Conservation (phyloP, 2,797 vertebrate genomes). For the Paramormyrops hopkinsi region DNA sequence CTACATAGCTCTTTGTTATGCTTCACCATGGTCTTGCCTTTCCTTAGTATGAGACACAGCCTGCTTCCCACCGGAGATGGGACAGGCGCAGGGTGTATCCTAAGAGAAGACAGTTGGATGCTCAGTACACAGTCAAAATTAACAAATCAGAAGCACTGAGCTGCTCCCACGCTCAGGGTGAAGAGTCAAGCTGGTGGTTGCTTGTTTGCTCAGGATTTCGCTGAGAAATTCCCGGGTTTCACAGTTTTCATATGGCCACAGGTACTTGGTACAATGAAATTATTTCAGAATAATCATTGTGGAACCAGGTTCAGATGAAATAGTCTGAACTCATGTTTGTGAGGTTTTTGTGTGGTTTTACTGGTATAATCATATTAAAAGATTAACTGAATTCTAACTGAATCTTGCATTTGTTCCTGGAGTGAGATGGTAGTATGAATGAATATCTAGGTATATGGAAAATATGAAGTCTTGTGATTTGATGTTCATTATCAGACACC, state of each 20-base stretch:
- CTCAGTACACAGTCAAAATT: not conserved
- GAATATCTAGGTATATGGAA: not conserved
- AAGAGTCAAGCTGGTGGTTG: not conserved
- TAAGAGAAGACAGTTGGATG: not conserved
- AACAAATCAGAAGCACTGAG: not conserved
- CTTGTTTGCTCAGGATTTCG: not conserved
- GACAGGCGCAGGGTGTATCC: not conserved
- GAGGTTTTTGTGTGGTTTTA: not conserved
- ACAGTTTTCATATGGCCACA: not conserved
- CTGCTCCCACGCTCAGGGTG: not conserved
- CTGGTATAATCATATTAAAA: not conserved
- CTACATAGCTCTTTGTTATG: not conserved
- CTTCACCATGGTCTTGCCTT: not conserved
- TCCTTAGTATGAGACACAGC: not conserved
- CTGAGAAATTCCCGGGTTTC: not conserved
- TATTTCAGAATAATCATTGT: not conserved
- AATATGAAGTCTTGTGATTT: not conserved
- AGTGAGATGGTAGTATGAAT: not conserved
- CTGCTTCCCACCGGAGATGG: not conserved
- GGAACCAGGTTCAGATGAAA: not conserved
- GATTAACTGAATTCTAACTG: not conserved
- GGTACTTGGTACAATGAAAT: not conserved
- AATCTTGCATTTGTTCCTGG: not conserved
- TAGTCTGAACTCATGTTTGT: not conserved
- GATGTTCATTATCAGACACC: not conserved